A percentile compares a stretch with the other conserved stretches of the same genome.
Conservation (phyloP, 2,113 vertebrate species). For the Carettochelys insculpta region DNA sequence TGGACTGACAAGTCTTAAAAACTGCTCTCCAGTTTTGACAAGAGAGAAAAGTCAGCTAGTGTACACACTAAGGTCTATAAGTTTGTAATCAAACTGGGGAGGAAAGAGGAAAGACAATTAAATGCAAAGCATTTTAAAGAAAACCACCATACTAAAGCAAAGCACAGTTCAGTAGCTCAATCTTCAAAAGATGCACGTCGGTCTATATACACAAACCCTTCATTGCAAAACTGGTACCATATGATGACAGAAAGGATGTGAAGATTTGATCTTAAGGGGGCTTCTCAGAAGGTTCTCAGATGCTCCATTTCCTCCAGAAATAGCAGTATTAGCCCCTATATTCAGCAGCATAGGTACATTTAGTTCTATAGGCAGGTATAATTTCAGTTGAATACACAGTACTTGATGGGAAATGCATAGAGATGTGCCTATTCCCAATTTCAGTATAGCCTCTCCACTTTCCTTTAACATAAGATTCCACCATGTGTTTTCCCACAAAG, state of each 20-base stretch:
- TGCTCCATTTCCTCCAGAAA: background rate
- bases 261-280: background rate
- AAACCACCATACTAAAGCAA: too few species aligned
- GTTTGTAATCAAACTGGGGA: too few species aligned
- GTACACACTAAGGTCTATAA: too few species aligned
- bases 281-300: background rate
- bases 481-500: background rate
- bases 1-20: background rate
- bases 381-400: background rate
- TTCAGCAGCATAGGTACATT: background rate
- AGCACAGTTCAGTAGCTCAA: too few species aligned
- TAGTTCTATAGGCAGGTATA: background rate
- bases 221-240: background rate
- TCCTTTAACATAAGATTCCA: background rate
- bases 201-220: background rate
- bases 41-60: too few species aligned
- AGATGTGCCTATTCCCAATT: background rate
- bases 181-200: too few species aligned
- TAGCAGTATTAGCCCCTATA: background rate
- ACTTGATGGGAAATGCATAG: background rate
- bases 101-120: too few species aligned
- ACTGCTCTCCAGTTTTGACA: background rate
- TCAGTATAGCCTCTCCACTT: accelerated
- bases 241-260: background rate
- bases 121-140: too few species aligned